Evolutionary conservation across 1,140 invertebrate genomes (phyloP), one percentile per base, ranked within the genome.

Genomic region (Drosophila kohkoa): DNA sequence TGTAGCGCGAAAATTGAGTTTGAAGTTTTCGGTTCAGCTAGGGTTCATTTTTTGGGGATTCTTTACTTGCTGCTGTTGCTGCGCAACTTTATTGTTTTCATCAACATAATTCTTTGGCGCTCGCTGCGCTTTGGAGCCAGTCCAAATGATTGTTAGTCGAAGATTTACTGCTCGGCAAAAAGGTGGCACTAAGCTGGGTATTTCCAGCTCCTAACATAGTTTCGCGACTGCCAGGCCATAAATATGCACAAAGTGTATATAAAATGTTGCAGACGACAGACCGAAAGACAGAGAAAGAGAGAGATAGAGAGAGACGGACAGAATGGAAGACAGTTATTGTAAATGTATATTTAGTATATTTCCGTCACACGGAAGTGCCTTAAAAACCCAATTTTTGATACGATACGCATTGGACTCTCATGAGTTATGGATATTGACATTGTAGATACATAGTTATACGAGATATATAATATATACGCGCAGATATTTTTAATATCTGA

Each of bases 351-450:
- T 70, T 83, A 85, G 81, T 79, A 91, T 90, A 91, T 92, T 92
- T 92, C 91, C 91, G 91, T 92, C 91, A 92, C 91, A 92, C 88
- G 91, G 91, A 92, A 90, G 91, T 92, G 91, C 91, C 91, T 92
- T 92, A 92, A 72, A 69, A 70, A 87, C 63, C 64, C 59, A 76
- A 77, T 83, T 85, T 88, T 86, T 82, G 55, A 87, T 87, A 87
- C 79, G 55, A 87, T 82, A 88, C 72, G 67, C 55, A 76, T 76
- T 75, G 43, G 35, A 45, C 67, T 75, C 66, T 35, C 32, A 74
- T 41, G 71, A 69, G 41, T 57, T 75, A 75, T 70, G 51, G 58
- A 70, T 63, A 75, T 32, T 38, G 57, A 75, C 30, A 75, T 57
- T 72, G 69, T 57, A 55, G n/a, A 32, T 38, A 30, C 5, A 51